Base-by-base conservation (phyloP, 1,140 invertebrate genomes). In the Dryas iulia region DNA sequence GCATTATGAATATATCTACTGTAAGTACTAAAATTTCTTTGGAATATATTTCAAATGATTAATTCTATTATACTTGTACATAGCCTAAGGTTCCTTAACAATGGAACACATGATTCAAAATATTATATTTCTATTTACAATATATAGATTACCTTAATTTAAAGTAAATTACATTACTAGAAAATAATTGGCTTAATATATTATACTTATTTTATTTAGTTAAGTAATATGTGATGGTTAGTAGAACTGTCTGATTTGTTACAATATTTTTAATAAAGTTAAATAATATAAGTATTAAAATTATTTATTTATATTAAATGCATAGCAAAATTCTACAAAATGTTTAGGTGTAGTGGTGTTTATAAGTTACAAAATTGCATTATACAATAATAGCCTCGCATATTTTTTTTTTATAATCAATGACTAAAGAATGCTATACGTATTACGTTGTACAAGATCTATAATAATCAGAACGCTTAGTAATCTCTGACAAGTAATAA, bases 401-500 rank as follows among this genome's bases (percentile, higher is more conserved):
- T 24, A 56, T 12, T 56, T 4, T 18, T 7, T 56, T 56, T 56
- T n/a, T 26, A 56, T 56, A 25, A 56, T 8, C 18, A 56, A 26
- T 56, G 11, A 56, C n/a, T 47, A 30, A 30, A 30, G 28, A 5
- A 58, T 30, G 14, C 14, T 58, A n/a, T n/a, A 58, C n/a, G 11
- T 30, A 56, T 69, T 91, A 93, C 18, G 89, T 89, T 5, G 87
- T 91, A 75, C 92, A 93, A 62, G 84, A 89, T 76, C 91, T 81
- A 69, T 93, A 94, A 66, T 92, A 79, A 68, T 93, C 91, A 31
- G 93, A 93, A 60, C 90, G 84, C 69, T 90, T 90, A 61, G 93
- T 93, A 63, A 94, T 94, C 78, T 93, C 89, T 6, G 85, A 84
- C 58, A 94, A 74, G 79, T 94, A 92, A 58, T 79, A 75, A 66